phyloP scores from a whole-genome alignment of 1,140 invertebrate genomes.

The Mactra quadrangularis region DNA sequence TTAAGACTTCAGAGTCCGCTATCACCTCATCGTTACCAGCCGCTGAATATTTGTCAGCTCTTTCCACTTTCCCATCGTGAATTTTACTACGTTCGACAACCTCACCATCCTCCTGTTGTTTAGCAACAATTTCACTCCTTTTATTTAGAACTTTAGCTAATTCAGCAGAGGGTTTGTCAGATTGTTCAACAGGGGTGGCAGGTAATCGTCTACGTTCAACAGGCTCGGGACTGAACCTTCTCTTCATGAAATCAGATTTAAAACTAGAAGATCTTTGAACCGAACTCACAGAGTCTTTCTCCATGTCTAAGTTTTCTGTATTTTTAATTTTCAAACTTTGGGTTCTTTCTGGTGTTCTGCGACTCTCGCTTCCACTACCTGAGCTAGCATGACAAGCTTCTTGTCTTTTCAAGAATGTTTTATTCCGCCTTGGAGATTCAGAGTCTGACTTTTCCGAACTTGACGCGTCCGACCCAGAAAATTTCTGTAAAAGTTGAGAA shows the following conservation, averaged over 20 bases:
- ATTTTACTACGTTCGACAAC: slow-evolving; percentile 63
- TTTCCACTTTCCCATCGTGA: slow-evolving; percentile 65
- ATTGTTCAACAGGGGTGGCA: slow-evolving; percentile 29
- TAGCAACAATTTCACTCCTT: slow-evolving; percentile 65
- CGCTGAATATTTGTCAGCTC: slow-evolving; percentile 42
- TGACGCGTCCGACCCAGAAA: slow-evolving; percentile 68
- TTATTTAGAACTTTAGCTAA: slow-evolving; percentile 66
- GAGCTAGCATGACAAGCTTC: slow-evolving; percentile 66
- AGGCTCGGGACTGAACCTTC: slow-evolving; percentile 62
- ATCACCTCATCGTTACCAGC: slow-evolving; percentile 67
- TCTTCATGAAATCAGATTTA: slow-evolving; percentile 69
- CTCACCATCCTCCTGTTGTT: slow-evolving; percentile 65
- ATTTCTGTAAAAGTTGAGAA: slow-evolving; percentile 67
- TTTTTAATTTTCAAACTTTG: slow-evolving; percentile 62
- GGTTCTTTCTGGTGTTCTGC: slow-evolving; percentile 67
- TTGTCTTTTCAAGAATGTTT: slow-evolving; percentile 63
- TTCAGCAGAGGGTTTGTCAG: slow-evolving; percentile 66
- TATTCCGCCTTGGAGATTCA: slow-evolving; percentile 58
- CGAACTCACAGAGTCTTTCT: slow-evolving; percentile 32
- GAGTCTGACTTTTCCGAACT: slow-evolving; percentile 64
- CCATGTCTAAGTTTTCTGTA: slow-evolving; percentile 30
- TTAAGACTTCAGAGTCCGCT: slow-evolving; percentile 63
- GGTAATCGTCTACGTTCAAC: slow-evolving; percentile 50
- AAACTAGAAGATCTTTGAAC: slow-evolving; percentile 71
- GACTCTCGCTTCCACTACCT: slow-evolving; percentile 65